Conservation (phyloP, 2,888 invertebrate species). For the Cacoxenus indagator region DNA sequence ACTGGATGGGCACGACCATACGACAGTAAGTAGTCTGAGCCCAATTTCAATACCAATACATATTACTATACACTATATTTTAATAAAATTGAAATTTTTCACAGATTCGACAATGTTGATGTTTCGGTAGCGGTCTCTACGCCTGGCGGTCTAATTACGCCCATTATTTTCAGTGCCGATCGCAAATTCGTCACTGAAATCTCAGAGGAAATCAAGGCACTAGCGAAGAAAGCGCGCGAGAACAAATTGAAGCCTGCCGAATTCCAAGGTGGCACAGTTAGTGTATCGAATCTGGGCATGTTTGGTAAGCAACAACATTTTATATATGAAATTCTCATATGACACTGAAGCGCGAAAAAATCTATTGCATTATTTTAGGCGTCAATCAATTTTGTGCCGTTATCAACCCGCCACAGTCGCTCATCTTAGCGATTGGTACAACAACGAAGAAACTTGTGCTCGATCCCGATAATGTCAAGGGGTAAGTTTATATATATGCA, state of each 20-base stretch:
- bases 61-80: too few species aligned
- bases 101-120: constrained; percentile 90
- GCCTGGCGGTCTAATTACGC: constrained; percentile 94
- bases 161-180: constrained; percentile 93
- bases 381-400: constrained; percentile 92
- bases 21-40: constrained; percentile 81
- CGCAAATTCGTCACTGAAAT: constrained; percentile 90
- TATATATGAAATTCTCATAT: not conserved
- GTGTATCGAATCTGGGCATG: constrained; percentile 96
- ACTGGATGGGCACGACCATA: constrained; percentile 94
- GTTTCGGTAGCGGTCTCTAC: constrained; percentile 98
- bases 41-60: not conserved
- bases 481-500: constrained; percentile 72
- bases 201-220: constrained; percentile 80
- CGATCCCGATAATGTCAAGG: constrained; percentile 80
- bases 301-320: constrained; percentile 75
- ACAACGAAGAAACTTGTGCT: constrained; percentile 82
- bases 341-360: not conserved
- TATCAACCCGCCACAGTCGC: constrained; percentile 95
- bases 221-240: constrained; percentile 89
- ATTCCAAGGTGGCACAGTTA: constrained; percentile 96
- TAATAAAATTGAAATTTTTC: too few species aligned
- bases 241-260: constrained; percentile 93
- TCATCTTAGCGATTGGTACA: constrained; percentile 92
- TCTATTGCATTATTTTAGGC: constrained; percentile 70